Base-by-base conservation (phyloP, 1,140 invertebrate species). In the Elymnias hypermnestra region DNA sequence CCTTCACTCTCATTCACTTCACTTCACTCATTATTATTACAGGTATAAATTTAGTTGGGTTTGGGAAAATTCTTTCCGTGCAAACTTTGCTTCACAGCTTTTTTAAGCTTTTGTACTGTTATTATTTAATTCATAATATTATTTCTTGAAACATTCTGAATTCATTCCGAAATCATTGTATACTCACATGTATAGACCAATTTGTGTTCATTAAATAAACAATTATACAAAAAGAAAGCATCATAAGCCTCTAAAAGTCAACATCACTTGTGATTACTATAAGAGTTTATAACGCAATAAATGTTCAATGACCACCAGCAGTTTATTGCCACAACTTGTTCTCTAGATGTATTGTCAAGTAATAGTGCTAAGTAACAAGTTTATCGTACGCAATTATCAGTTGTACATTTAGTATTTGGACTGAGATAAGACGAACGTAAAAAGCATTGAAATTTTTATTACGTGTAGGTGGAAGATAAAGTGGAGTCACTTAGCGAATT, bases 211-310 rank as follows among this genome's bases (percentile, higher is more conserved):
- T 17, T 15, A 33, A 33, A 33, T n/a, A 17, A 33, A 18, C 12
- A 18, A 15, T 33, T 33, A 33, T 14, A 7, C 29, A 33, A 29
- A 29, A 29, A 12, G 31, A 7, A 17, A 18, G 33, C 26, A 13
- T 40, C 39, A 49, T 53, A 46, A 46, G 10, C 37, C 46, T 44
- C 37, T 29, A 45, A 57, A 19, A 53, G 48, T 49, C 53, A 55
- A 47, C 53, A 62, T 59, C 49, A 58, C 52, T 57, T 62, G 46
- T 59, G 52, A 50, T 45, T 45, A 60, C 47, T 44, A n/a, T n/a
- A 22, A 26, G 43, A 26, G 31, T 63, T 63, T 63, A 60, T 53
- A 49, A 38, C 41, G 53, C 38, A 37, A 42, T 63, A 63, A 63
- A 63, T 36, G 37, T 38, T 39, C 41, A 51, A 38, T 63, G 52